Percentiles rank a stretch among this genome's conserved stretches.
These are phyloP conservation scores for Calliphora vicina DNA, from an alignment of 1,140 invertebrate species.

Conservation along the genomic window DNA sequence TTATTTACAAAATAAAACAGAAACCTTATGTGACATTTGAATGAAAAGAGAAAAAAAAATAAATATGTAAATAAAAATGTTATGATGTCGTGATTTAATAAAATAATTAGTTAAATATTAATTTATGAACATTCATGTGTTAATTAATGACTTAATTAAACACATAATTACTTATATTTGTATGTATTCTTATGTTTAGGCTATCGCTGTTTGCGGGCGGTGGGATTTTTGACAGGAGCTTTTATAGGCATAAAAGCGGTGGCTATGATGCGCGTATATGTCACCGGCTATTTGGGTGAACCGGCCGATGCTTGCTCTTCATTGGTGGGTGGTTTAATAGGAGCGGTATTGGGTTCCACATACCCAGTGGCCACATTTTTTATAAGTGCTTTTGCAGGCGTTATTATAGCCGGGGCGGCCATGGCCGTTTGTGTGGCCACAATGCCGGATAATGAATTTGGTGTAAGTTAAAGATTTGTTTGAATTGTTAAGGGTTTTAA, in stretches of 20 bases:
- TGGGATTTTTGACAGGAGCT: constrained; percentile 90
- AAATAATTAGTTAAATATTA: neutral
- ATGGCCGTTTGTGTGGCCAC: constrained; percentile 62
- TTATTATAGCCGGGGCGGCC: constrained; percentile 55
- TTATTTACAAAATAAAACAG: too few species aligned
- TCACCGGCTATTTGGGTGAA: constrained; percentile 58
- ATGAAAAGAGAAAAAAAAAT: too few species aligned
- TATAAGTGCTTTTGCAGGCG: constrained; percentile 60
- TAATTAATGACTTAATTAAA: neutral
- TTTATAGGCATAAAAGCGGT: constrained; percentile 77
- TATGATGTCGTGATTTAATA: constrained; percentile 10
- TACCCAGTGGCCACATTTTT: constrained; percentile 60
- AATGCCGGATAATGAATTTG: constrained; percentile 62
- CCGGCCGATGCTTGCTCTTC: constrained; percentile 60
- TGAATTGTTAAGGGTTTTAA: neutral
- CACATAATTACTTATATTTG: too few species aligned
- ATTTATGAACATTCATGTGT: neutral
- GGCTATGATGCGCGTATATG: constrained; percentile 57
- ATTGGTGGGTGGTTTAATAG: constrained; percentile 57
- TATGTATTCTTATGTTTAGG: too few species aligned
- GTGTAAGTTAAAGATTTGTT: constrained; percentile 50
- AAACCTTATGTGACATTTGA: too few species aligned
- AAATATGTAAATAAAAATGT: too few species aligned
- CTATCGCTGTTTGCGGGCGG: constrained; percentile 87
- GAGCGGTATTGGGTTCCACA: constrained; percentile 59